phyloP scores from a whole-genome alignment of 1,140 invertebrate genomes.

The Trachymyrmex septentrionalis region DNA sequence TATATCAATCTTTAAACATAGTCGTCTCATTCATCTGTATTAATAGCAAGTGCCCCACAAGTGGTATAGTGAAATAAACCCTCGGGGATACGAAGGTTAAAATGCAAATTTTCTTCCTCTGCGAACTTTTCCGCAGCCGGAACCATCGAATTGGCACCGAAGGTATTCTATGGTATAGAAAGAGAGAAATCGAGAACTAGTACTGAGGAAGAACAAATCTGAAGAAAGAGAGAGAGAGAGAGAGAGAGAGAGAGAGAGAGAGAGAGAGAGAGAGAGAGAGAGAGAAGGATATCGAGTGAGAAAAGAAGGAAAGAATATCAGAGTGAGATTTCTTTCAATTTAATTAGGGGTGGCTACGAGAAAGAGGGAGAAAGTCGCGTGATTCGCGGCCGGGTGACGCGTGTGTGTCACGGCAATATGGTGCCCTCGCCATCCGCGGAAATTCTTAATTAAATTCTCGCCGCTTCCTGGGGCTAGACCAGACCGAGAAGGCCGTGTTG shows the following conservation, averaged over 20 bases:
- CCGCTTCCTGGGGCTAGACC: conserved; percentile 67
- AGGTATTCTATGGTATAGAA: not conserved
- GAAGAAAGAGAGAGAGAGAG: conserved; percentile 32
- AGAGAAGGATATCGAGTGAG: conserved; percentile 43
- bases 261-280: conserved; percentile 45
- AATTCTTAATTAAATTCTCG: conserved; percentile 85
- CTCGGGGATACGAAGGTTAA: conserved; percentile 36
- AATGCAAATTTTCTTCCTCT: conserved; percentile 64
- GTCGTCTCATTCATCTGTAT: conserved; percentile 12
- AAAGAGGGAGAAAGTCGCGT: conserved; percentile 17
- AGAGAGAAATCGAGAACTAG: conserved; percentile 57
- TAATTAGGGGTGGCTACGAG: conserved; percentile 78
- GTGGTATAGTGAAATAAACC: conserved; percentile 14
- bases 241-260: conserved; percentile 53
- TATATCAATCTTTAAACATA: not conserved
- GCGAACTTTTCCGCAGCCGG: conserved; percentile 76
- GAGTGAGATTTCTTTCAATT: conserved; percentile 82
- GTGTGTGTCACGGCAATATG: conserved; percentile 81
- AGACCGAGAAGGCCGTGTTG: conserved; percentile 33
- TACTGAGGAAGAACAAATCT: conserved; percentile 11
- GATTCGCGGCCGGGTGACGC: conserved; percentile 70
- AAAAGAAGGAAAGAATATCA: conserved; percentile 43
- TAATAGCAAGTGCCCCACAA: conserved; percentile 28
- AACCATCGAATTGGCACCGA: conserved; percentile 76
- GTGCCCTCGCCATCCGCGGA: conserved; percentile 76